Conservation (phyloP, 2,888 invertebrate genomes). For the Lasioglossum calceatum region DNA sequence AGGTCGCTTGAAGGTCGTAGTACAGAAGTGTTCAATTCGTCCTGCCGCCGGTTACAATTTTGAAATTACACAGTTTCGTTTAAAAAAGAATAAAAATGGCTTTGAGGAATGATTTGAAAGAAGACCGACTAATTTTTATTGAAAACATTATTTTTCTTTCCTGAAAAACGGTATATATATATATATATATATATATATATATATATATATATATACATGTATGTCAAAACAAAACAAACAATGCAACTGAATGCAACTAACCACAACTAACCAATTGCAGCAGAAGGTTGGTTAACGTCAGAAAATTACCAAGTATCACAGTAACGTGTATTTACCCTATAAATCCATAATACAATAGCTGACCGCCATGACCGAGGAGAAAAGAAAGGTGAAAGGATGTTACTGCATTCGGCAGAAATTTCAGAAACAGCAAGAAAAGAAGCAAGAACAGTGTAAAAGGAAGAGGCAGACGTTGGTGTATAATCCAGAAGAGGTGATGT, state of each 20-base stretch:
- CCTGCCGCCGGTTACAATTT: background rate
- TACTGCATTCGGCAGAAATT: constrained; percentile 44
- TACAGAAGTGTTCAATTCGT: background rate
- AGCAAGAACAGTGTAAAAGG: constrained; percentile 59
- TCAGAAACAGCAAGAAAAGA: constrained; percentile 19
- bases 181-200: background rate
- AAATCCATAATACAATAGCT: constrained; percentile 2
- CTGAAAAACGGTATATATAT: background rate
- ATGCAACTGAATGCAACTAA: background rate
- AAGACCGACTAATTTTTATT: background rate
- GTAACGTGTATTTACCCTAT: constrained; percentile 1
- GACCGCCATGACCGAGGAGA: constrained; percentile 34
- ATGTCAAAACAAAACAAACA: constrained; percentile 47
- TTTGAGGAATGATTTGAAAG: background rate
- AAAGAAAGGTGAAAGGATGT: constrained; percentile 36
- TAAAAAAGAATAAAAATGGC: background rate
- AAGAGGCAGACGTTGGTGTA: constrained; percentile 74
- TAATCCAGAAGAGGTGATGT: constrained; percentile 75
- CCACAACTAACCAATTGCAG: background rate
- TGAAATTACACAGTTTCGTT: background rate
- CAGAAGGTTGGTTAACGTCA: constrained; percentile 40
- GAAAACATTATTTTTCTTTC: background rate
- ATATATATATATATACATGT: background rate
- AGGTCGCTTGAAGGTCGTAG: background rate
- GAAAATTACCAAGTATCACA: constrained; percentile 49